Evolutionary conservation across 1,140 invertebrate species (phyloP).

Genomic region (Carposina sasakii): DNA sequence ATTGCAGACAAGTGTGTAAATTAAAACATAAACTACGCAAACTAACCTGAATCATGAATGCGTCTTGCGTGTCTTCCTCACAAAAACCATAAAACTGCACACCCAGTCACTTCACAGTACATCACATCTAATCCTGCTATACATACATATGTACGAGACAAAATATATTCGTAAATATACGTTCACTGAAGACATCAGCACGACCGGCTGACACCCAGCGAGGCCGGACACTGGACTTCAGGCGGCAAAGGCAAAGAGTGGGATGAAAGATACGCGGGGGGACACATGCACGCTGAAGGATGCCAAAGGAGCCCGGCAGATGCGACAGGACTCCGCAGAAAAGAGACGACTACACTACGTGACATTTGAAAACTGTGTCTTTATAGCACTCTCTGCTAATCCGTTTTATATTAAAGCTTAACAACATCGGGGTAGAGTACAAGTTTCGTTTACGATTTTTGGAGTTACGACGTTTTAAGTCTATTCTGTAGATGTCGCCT

Average conservation of each 20-base stretch:
- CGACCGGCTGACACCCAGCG: conserved; percentile 51
- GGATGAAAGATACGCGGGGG: conserved; percentile 66
- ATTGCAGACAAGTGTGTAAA: no score
- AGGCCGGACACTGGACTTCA: conserved; percentile 64
- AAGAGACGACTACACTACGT: conserved; percentile 70
- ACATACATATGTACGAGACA: conserved; percentile 41
- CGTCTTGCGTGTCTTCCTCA: conserved; percentile 32
- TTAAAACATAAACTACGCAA: no score
- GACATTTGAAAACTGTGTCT: conserved; percentile 72
- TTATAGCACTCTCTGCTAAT: conserved; percentile 43
- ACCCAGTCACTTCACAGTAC: conserved; percentile 55
- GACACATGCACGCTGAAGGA: conserved; percentile 61
- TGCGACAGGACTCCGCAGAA: conserved; percentile 68
- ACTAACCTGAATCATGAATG: conserved; percentile 70
- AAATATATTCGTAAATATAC: conserved; percentile 39
- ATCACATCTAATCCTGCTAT: conserved; percentile 54
- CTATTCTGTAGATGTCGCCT: conserved; percentile 52
- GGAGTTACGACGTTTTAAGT: conserved; percentile 30
- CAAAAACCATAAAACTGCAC: conserved; percentile 50
- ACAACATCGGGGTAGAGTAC: conserved; percentile 9
- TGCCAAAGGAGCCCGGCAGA: conserved; percentile 66
- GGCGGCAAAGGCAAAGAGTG: conserved; percentile 41
- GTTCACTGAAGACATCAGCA: conserved; percentile 40
- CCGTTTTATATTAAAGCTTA: no score
- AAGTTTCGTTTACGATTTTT: conserved; percentile 7